These are phyloP conservation scores for Meloidogyne chitwoodi DNA, from an alignment of 1,140 invertebrate genomes.

Conservation along the genomic window DNA sequence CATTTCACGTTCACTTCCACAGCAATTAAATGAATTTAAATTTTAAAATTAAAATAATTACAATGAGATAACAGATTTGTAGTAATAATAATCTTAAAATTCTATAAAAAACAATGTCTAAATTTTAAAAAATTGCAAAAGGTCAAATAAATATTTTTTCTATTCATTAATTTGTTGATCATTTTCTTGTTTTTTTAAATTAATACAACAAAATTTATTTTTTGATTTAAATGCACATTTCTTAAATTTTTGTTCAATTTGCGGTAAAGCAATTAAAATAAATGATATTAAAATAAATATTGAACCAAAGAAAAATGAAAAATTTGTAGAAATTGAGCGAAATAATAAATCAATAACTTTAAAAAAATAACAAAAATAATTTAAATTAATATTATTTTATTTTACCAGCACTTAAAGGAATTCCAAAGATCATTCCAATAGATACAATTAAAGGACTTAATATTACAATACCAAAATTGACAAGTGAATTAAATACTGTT, in stretches of 20 bases:
- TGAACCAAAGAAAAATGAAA: conserved; percentile 44
- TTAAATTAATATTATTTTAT: not conserved
- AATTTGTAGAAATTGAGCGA: conserved; percentile 19
- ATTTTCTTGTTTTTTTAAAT: not conserved
- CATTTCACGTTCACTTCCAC: too few relatives aligned
- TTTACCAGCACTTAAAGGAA: conserved; percentile 51
- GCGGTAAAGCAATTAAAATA: conserved; percentile 45
- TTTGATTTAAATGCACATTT: not conserved
- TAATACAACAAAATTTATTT: not conserved
- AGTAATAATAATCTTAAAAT: too few relatives aligned
- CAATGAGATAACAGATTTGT: too few relatives aligned
- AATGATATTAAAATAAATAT: conserved; percentile 50
- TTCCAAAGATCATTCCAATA: conserved; percentile 54
- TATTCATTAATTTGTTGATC: not conserved
- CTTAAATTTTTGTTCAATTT: not conserved
- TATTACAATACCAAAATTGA: conserved; percentile 57
- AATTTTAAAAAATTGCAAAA: too few relatives aligned
- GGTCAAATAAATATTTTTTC: too few relatives aligned
- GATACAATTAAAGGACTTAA: conserved; percentile 51
- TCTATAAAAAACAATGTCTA: too few relatives aligned
- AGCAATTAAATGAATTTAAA: too few relatives aligned
- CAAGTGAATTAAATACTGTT: conserved; percentile 58
- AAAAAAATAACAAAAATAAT: not conserved
- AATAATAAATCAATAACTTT: not conserved
- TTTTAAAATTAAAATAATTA: too few relatives aligned